Evolutionary conservation across 2,888 invertebrate species (phyloP).

Genomic region (Leucophora obtusa): DNA sequence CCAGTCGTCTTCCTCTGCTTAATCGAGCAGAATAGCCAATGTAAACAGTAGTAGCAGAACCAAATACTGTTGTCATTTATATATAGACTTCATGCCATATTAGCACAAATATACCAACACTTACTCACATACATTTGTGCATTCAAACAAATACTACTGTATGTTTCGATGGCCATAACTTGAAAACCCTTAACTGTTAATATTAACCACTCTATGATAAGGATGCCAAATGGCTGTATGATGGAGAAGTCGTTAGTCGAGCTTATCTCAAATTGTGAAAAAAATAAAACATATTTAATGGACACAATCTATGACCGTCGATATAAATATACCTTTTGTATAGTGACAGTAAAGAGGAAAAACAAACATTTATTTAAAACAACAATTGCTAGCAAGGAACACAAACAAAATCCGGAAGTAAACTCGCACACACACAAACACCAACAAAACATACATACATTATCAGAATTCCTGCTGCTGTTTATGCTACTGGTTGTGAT

Average conservation of each 20-base stretch:
- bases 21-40: constrained; percentile 63
- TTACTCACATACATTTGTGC: neutral
- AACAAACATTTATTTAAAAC: constrained; percentile 61
- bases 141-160: neutral
- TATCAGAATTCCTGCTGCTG: constrained; percentile 1
- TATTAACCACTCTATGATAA: no score
- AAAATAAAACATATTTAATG: no score
- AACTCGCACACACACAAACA: constrained; percentile 27
- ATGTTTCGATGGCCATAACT: no score
- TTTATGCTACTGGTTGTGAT: no score
- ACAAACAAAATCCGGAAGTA: constrained; percentile 58
- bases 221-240: no score
- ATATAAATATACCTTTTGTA: neutral
- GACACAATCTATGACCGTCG: no score
- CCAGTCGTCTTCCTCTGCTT: constrained; percentile 60
- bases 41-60: constrained; percentile 39
- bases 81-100: neutral
- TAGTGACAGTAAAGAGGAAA: constrained; percentile 46
- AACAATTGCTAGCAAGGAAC: constrained; percentile 50
- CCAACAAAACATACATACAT: neutral
- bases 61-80: neutral
- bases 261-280: no score
- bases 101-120: neutral
- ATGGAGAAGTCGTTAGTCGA: no score
- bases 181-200: no score